Percentiles rank a stretch among this genome's conserved stretches.
These are phyloP conservation scores for Aurelia aurita complex sp. Pacific DNA, from an alignment of 30 jellyfish, hydroid and myxozoan genomes.

Conservation along the genomic window DNA sequence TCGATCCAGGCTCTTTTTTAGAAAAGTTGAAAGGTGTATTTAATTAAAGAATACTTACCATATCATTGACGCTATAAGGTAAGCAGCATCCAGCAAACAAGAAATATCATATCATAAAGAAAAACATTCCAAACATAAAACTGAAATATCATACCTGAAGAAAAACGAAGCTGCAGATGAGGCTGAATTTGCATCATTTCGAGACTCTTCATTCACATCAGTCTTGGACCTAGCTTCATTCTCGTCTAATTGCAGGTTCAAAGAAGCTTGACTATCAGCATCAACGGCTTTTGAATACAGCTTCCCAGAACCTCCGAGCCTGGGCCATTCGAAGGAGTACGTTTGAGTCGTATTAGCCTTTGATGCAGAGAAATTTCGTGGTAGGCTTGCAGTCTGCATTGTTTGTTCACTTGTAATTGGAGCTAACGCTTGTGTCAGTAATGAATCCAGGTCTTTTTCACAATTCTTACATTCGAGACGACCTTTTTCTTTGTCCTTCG, in stretches of 20 bases:
- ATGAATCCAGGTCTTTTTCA: conserved; percentile 53
- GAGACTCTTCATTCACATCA: conserved; percentile 29
- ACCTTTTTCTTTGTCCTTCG: conserved; percentile 37
- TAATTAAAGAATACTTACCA: too few species aligned
- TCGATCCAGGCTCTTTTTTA: too few species aligned
- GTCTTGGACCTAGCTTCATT: not conserved
- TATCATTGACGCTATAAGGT: too few species aligned
- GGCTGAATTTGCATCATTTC: conserved; percentile 27
- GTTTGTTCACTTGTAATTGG: conserved; percentile 47
- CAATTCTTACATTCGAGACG: conserved; percentile 56
- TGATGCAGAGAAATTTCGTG: conserved; percentile 54
- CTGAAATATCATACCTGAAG: conserved; percentile 55
- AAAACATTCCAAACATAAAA: too few species aligned
- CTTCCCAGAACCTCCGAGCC: conserved; percentile 37
- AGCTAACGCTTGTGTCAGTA: conserved; percentile 62
- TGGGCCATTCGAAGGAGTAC: conserved; percentile 57
- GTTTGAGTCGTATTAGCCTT: conserved; percentile 38
- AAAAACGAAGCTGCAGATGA: conserved; percentile 91
- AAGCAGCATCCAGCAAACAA: too few species aligned
- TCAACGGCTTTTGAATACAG: conserved; percentile 31
- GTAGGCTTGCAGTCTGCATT: conserved; percentile 76
- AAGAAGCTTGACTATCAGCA: conserved; percentile 5
- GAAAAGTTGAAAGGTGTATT: too few species aligned
- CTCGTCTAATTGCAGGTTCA: conserved; percentile 8
- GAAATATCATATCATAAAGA: too few species aligned